Evolutionary conservation across 2,797 vertebrate species (phyloP).

Genomic region (Xenopus petersii): DNA sequence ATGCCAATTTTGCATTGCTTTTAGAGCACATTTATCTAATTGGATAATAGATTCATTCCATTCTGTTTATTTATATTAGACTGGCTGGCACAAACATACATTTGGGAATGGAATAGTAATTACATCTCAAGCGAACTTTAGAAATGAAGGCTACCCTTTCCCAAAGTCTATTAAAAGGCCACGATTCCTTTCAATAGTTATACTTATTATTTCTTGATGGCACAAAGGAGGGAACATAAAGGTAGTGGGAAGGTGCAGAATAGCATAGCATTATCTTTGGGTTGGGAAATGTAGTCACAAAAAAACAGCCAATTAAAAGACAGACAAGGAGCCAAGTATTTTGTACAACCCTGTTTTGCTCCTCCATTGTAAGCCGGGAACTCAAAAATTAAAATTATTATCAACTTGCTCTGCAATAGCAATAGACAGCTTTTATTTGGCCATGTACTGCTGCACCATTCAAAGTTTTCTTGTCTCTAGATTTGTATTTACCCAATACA

Average conservation of each 20-base stretch:
- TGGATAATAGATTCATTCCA: constrained; percentile 41
- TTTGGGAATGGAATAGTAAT: constrained; percentile 39
- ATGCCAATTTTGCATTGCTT: constrained; percentile 48
- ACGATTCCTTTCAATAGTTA: constrained; percentile 7
- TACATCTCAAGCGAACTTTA: constrained; percentile 37
- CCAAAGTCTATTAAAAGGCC: constrained; percentile 17
- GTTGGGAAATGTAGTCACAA: constrained; percentile 4
- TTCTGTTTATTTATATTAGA: constrained; percentile 29
- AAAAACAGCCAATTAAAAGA: constrained; percentile 24
- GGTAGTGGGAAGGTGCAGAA: constrained; percentile 6
- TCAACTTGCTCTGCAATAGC: too few relatives aligned
- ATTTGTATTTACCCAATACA: too few relatives aligned
- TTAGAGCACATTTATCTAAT: constrained; percentile 48
- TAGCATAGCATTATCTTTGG: constrained; percentile 17
- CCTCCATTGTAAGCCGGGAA: too few relatives aligned
- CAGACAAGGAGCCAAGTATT: neutral
- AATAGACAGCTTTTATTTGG: too few relatives aligned
- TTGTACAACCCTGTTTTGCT: too few relatives aligned
- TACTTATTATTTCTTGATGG: constrained; percentile 39
- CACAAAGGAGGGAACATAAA: constrained; percentile 12
- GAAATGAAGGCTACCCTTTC: constrained; percentile 38
- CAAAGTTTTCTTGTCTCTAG: too few relatives aligned
- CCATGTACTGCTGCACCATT: too few relatives aligned
- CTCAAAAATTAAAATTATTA: too few relatives aligned
- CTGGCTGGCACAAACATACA: constrained; percentile 25